Base-by-base conservation (phyloP, 2,797 vertebrate genomes). In the Heliangelus exortis region DNA sequence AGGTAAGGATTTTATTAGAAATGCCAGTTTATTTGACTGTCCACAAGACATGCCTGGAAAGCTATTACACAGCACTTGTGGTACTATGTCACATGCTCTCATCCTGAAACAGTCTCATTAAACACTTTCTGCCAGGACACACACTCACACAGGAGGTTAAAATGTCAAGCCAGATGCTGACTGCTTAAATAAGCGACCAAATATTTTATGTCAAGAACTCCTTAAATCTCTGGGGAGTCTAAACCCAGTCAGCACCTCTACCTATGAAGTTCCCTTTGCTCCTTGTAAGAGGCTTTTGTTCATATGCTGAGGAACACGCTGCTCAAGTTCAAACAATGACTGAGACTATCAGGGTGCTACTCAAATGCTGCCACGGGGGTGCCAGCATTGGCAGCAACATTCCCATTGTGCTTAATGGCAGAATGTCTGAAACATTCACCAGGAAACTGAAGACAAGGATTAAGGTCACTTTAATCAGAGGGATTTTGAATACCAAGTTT, bases 151-250 rank as follows among this genome's bases (percentile, higher is more conserved):
- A 57, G 53, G 2, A 71, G 23, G 23, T 6, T 79, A 51, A 36
- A 45, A 72, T 3, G 4, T 48, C 22, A 85, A 34, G 59, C 23
- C 47, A 84, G 67, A 54, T 43, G 18, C 6, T 15, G 28, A 34
- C 67, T n/a, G 36, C 20, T 23, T 29, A 25, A 87, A 3, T 19
- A 84, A 76, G n/a, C 55, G 68, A 89, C 23, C 87, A 48, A 82
- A 82, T 28, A 53, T 0, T 0, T 75, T 59, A 34, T 8, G 12
- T 12, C 34, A 66, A 67, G 8, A 14, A 36, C 12, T 41, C 57
- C 25, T 84, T 57, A 68, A 71, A 71, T 36, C 41, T 48, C 34
- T 62, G 17, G 15, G 10, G 13, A 63, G 13, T 22, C 65, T 74
- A 66, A 74, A 51, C 2, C 20, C 15, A 33, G 25, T 12, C 18